phyloP scores from a whole-genome alignment of 2,888 invertebrate genomes.

The Tortrix viridana region DNA sequence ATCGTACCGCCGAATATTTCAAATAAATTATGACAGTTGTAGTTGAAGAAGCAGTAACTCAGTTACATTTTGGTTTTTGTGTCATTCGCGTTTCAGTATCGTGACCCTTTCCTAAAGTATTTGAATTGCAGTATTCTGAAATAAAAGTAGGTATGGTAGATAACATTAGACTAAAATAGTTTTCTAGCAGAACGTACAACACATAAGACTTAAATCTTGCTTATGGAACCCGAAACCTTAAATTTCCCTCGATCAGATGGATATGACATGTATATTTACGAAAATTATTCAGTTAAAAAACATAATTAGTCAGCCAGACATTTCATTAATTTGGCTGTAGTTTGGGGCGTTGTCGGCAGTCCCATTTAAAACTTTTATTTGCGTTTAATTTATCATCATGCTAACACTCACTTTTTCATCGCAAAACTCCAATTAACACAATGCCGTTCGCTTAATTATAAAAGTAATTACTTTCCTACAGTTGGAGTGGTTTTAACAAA shows the following conservation, averaged over 20 bases:
- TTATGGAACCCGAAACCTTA: neutral
- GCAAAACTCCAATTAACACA: constrained; percentile 61
- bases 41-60: constrained; percentile 4
- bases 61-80: constrained; percentile 1
- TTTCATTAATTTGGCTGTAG: constrained; percentile 30
- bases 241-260: neutral
- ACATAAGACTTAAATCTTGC: too few species aligned
- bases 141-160: too few species aligned
- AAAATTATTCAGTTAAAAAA: constrained; percentile 5
- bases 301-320: neutral
- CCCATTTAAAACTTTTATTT: constrained; percentile 53
- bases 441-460: constrained; percentile 66
- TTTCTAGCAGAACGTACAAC: too few species aligned
- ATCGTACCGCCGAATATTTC: constrained; percentile 22
- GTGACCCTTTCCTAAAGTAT: too few species aligned
- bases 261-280: neutral
- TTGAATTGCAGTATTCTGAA: too few species aligned
- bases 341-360: constrained; percentile 19
- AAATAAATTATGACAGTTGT: constrained; percentile 12
- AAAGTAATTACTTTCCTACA: constrained; percentile 65
- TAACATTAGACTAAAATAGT: too few species aligned
- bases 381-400: constrained; percentile 67
- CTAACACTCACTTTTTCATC: constrained; percentile 66
- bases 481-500: constrained; percentile 40
- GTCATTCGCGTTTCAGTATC: too few species aligned